Conservation (phyloP, 1,140 invertebrate genomes). For the Zaprionus capensis region DNA sequence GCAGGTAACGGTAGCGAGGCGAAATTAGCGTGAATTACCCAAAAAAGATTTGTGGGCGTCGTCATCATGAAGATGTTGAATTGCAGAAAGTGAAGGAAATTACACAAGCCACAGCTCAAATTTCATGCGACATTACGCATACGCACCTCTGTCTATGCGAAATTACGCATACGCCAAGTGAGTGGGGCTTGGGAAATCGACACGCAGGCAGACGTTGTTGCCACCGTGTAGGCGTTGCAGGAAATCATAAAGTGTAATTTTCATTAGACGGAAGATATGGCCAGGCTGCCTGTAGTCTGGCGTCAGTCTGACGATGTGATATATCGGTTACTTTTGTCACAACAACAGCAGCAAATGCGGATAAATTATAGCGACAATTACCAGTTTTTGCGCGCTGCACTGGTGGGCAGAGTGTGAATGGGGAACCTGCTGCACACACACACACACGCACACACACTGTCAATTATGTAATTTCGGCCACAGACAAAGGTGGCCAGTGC, state of each 20-base stretch:
- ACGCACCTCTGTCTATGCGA: slow-evolving; percentile 49
- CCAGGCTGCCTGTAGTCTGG: neutral
- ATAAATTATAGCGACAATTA: slow-evolving; percentile 55
- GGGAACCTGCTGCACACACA: slow-evolving; percentile 42
- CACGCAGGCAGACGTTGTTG: slow-evolving; percentile 6
- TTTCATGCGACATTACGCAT: slow-evolving; percentile 63
- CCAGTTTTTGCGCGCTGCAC: slow-evolving; percentile 42
- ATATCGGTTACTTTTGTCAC: slow-evolving; percentile 61
- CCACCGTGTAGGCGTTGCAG: slow-evolving; percentile 62
- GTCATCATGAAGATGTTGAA: slow-evolving; percentile 1
- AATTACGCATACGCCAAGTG: slow-evolving; percentile 61
- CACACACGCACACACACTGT: neutral
- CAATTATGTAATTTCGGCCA: slow-evolving; percentile 62
- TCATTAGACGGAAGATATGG: slow-evolving; percentile 72
- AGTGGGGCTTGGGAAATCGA: slow-evolving; percentile 55
- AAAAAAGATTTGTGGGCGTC: slow-evolving; percentile 30
- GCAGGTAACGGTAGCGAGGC: slow-evolving; percentile 48
- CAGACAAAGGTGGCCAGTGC: slow-evolving; percentile 24
- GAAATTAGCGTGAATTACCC: slow-evolving; percentile 22
- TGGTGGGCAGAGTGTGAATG: slow-evolving; percentile 72
- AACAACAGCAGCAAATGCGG: slow-evolving; percentile 28
- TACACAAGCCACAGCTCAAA: slow-evolving; percentile 54
- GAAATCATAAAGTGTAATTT: slow-evolving; percentile 73
- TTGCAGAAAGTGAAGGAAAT: slow-evolving; percentile 28
- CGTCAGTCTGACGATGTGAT: slow-evolving; percentile 39